Evolutionary conservation across 2,113 vertebrate genomes (phyloP).

Genomic region (Crotalus tigris): DNA sequence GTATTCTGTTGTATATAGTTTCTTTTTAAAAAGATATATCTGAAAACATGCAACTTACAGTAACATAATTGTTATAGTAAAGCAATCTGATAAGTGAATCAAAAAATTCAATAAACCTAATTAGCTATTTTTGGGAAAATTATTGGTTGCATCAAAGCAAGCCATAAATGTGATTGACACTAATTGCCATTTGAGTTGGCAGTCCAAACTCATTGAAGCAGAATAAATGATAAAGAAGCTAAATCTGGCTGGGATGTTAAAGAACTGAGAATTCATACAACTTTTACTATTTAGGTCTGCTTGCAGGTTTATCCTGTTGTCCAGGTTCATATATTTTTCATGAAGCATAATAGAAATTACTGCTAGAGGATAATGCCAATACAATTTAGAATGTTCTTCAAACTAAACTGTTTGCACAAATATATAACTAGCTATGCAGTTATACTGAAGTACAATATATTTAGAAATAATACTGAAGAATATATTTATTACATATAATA

Average conservation of each 20-base stretch:
- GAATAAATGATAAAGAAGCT: constrained; percentile 1
- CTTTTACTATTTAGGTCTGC: neutral
- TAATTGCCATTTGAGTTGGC: neutral
- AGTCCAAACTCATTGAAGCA: neutral
- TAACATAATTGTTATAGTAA: neutral
- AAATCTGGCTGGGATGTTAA: neutral
- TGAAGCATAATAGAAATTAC: neutral
- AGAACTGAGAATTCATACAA: neutral
- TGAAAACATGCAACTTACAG: neutral
- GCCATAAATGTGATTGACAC: constrained; percentile 15
- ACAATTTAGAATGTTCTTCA: neutral
- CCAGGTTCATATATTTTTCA: neutral
- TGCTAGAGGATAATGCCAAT: neutral
- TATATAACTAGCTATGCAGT: neutral
- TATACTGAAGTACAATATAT: neutral
- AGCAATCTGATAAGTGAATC: neutral
- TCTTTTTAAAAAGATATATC: neutral
- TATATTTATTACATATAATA: neutral
- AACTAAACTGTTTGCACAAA: neutral
- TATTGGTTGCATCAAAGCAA: constrained; percentile 23
- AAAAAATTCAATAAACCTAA: neutral
- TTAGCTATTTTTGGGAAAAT: neutral
- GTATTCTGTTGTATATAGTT: neutral
- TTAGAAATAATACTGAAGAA: neutral
- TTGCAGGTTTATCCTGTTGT: neutral